Conservation (phyloP, 1,140 invertebrate genomes). For the Drosophila subobscura region DNA sequence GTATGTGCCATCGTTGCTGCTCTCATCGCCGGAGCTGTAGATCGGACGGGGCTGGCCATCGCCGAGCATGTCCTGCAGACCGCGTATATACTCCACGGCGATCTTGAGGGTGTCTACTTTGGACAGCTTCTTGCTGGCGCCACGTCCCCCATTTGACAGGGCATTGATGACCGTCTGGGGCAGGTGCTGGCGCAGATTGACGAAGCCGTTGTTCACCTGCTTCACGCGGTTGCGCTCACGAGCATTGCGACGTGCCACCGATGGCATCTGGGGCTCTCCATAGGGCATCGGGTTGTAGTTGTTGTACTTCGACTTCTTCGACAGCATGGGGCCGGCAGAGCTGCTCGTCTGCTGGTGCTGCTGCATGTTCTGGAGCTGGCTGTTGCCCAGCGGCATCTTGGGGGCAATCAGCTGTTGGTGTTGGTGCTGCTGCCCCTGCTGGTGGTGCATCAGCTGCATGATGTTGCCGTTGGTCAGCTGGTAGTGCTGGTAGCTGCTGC, state of each 20-base stretch:
- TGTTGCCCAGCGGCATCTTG: slow-evolving; percentile 74
- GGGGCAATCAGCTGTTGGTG: slow-evolving; percentile 75
- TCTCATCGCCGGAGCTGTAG: slow-evolving; percentile 61
- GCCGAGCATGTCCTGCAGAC: slow-evolving; percentile 92
- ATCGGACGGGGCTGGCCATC: slow-evolving; percentile 80
- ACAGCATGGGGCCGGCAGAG: slow-evolving; percentile 74
- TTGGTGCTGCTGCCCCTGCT: slow-evolving; percentile 53
- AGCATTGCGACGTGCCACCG: slow-evolving; percentile 95
- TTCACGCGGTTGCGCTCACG: slow-evolving; percentile 97
- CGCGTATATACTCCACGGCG: slow-evolving; percentile 97
- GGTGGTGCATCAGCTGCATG: slow-evolving; percentile 62
- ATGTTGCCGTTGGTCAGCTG: slow-evolving; percentile 73
- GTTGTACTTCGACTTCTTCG: slow-evolving; percentile 88
- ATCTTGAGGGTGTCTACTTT: slow-evolving; percentile 97
- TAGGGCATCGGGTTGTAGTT: slow-evolving; percentile 87
- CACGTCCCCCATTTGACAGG: slow-evolving; percentile 87
- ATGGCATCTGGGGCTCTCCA: slow-evolving; percentile 86
- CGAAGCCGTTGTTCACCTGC: slow-evolving; percentile 97
- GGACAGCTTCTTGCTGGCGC: slow-evolving; percentile 93
- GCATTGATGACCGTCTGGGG: slow-evolving; percentile 90
- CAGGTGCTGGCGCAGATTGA: slow-evolving; percentile 93
- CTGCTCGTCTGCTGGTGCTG: slow-evolving; percentile 14
- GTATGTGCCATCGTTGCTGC: slow-evolving; percentile 73
- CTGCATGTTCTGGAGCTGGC: slow-evolving; percentile 80
- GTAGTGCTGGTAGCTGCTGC: slow-evolving; percentile 70